phyloP scores from a whole-genome alignment of 2,113 vertebrate species.

The Pachyramphus minor region DNA sequence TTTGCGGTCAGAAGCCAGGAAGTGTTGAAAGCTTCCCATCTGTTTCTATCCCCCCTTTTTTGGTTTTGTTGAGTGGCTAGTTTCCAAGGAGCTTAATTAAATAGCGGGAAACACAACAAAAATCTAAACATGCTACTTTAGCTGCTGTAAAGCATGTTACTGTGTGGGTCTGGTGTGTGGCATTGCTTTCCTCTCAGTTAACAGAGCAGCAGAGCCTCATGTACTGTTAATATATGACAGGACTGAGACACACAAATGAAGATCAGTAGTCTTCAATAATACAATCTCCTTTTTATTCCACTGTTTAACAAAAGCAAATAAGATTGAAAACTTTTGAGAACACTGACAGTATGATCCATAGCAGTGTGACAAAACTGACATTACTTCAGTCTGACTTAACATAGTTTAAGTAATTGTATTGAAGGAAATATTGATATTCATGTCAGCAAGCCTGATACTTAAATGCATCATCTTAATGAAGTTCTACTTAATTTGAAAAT shows the following conservation, averaged over 20 bases:
- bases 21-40: background rate
- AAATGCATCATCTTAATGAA: slow-evolving; percentile 33
- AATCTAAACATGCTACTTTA: background rate
- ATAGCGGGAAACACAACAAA: background rate
- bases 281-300: background rate
- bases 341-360: background rate
- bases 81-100: background rate
- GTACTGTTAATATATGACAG: background rate
- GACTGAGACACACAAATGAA: background rate
- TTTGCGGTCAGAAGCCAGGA: background rate
- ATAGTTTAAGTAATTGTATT: slow-evolving; percentile 37
- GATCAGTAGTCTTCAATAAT: background rate
- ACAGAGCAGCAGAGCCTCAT: background rate
- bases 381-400: slow-evolving; percentile 17
- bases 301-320: background rate
- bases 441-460: slow-evolving; percentile 12
- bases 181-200: background rate
- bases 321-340: slow-evolving; percentile 1
- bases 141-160: background rate
- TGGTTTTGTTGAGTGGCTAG: background rate
- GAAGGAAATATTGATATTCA: slow-evolving; percentile 42
- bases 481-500: slow-evolving; percentile 23
- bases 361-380: background rate
- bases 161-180: background rate
- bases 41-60: background rate